phyloP scores from a whole-genome alignment of 2,113 vertebrate species.

The Tenebrosternarchus preto region DNA sequence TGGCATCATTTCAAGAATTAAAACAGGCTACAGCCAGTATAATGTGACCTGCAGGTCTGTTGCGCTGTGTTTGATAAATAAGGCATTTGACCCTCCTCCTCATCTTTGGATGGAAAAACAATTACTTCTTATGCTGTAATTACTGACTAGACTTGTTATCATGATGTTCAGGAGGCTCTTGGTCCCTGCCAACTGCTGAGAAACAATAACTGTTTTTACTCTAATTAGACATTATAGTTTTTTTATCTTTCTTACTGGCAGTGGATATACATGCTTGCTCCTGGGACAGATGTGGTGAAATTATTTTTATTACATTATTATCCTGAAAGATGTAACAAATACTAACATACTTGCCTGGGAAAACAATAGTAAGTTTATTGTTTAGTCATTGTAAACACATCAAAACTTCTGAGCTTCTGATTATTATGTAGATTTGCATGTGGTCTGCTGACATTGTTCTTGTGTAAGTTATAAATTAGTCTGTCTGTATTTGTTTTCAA shows the following conservation, averaged over 20 bases:
- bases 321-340: conserved; percentile 6
- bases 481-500: conserved; percentile 32
- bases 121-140: conserved; percentile 44
- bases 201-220: conserved; percentile 41
- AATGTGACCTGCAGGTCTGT: too few species aligned
- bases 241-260: conserved; percentile 18
- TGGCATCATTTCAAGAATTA: too few species aligned
- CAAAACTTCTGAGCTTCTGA: conserved; percentile 19
- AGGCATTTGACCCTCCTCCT: conserved; percentile 25
- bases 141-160: conserved; percentile 41
- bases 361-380: conserved; percentile 26
- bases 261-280: conserved; percentile 17
- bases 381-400: conserved; percentile 6
- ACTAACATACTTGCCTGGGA: not conserved
- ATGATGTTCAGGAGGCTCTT: conserved; percentile 32
- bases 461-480: conserved; percentile 1
- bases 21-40: too few species aligned
- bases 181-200: conserved; percentile 27
- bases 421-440: conserved; percentile 9
- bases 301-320: conserved; percentile 19
- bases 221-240: conserved; percentile 45
- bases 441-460: not conserved
- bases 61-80: too few species aligned
- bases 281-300: conserved; percentile 29
- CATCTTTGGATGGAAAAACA: conserved; percentile 38